Evolutionary conservation across 2,888 invertebrate genomes (phyloP), one percentile per base, ranked within the genome.

Genomic region (Seladonia tumulorum): DNA sequence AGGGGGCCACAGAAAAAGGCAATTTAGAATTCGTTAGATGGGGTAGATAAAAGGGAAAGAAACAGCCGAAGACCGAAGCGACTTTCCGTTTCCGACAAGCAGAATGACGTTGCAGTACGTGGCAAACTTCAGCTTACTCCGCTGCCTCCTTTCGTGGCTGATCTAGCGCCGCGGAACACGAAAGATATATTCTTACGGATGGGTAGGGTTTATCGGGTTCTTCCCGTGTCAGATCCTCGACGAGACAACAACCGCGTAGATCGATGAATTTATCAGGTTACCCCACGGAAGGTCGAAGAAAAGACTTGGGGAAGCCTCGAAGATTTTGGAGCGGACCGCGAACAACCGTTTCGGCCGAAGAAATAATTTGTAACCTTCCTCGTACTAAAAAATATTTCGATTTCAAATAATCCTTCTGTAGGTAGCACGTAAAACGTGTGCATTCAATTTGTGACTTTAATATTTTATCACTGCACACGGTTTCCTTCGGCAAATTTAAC

Each of bases 21-120:
- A 35, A 78, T 47, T 45, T 22, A 45, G 22, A 66, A 66, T 66
- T 76, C 25, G 47, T 53, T 68, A 70, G 25, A 53, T 25, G 16
- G 42, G 16, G 10, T 16, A 5, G 49, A 74, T 25, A 45, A 3
- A 75, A 35, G 14, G 49, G 60, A 42, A 57, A 73, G n/a, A 73
- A 80, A 16, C 39, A 12, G 39, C 22, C 12, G 18, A 63, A 35
- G 60, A 57, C 12, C 2, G 73, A 73, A 53, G 42, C 73, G 42
- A 81, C 71, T 83, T 70, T 78, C 81, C 75, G 79, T 76, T 47
- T 47, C 35, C 60, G 60, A 42, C 57, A 72, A 72, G 47, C 70
- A 49, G 79, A 76, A 83, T 83, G 88, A 87, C 77, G 70, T 35
- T 74, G 81, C 88, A 76, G 73, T 49, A 49, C 53, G 53, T 71